phyloP scores from a whole-genome alignment of 2,888 invertebrate genomes.

The Druceiella hillmani region DNA sequence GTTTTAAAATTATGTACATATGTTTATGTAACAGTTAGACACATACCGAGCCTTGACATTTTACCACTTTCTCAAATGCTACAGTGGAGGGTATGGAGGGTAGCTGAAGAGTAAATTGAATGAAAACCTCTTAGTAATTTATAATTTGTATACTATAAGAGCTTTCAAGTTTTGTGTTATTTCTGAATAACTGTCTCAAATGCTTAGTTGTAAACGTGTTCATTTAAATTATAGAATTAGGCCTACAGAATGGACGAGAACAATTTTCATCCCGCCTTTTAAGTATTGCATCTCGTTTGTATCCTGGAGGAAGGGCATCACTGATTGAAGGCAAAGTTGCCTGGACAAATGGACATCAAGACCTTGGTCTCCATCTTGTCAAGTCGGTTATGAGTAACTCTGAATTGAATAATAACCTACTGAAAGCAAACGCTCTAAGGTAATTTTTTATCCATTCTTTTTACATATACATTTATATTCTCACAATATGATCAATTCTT shows the following conservation, averaged over 20 bases:
- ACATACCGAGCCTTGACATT: too few relatives aligned
- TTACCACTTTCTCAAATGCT: too few relatives aligned
- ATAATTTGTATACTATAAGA: background rate
- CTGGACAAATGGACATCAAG: constrained; percentile 46
- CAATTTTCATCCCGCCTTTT: constrained; percentile 52
- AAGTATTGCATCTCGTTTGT: constrained; percentile 37
- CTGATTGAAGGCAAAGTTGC: constrained; percentile 42
- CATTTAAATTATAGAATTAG: constrained; percentile 40
- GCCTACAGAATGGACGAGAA: constrained; percentile 46
- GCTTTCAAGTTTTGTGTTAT: background rate
- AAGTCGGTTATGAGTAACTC: constrained; percentile 34
- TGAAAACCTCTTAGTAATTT: too few relatives aligned
- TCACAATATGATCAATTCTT: background rate
- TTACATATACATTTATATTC: background rate
- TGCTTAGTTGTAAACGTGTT: background rate
- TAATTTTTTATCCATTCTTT: constrained; percentile 19
- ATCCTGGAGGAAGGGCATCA: constrained; percentile 33
- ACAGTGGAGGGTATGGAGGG: too few relatives aligned
- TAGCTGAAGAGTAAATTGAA: too few relatives aligned
- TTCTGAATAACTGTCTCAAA: too few relatives aligned
- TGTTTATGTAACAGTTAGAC: too few relatives aligned
- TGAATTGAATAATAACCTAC: constrained; percentile 29
- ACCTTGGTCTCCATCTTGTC: constrained; percentile 42
- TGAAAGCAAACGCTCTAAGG: constrained; percentile 39
- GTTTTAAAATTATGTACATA: too few relatives aligned